Evolutionary conservation across 2,113 vertebrate species (phyloP), one percentile per base, ranked within the genome.

Genomic region (Hippocampus guttulatus): DNA sequence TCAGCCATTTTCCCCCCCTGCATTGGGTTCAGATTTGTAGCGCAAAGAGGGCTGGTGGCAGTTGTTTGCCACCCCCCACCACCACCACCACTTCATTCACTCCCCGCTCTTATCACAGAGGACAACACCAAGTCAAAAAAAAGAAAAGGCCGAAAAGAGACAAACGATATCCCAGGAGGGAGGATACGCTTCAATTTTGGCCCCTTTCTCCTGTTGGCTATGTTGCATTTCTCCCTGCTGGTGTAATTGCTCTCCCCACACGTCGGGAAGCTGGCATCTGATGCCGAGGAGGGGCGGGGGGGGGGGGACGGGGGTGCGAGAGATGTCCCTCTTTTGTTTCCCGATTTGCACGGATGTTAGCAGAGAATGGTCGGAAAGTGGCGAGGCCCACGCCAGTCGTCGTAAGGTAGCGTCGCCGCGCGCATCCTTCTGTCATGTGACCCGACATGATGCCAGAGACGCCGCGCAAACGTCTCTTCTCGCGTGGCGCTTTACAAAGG

Each of bases 161-260:
- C 88, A 86, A 90, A 87, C 75, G 77, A 85, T 81, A 88, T 85
- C 84, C 78, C 76, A 76, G 77, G 77, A 89, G 88, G 88, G 85
- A 90, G 92, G 91, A 91, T 91, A 92, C 89, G 92, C 91, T 92
- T 90, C 86, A 91, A 92, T 92, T 91, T 88, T 67, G 83, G 64
- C 70, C 75, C 82, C 74, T 84, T 87, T 87, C 84, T 90, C 80
- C 79, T 78, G 76, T 75, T 73, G 64, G 77, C 80, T 60, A 83
- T 78, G 84, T 91, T 91, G 86, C 76, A 80, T 83, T 86, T 90
- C 81, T 84, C 78, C 83, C 86, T 65, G 85, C 84, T 88, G 86
- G 84, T 91, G 79, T 91, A 88, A 92, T 88, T 89, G 85, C 82
- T 75, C 77, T 84, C 85, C 76, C 84, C 87, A 88, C 87, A 87